Evolutionary conservation across 2,113 vertebrate species (phyloP).

Genomic region (Apistogramma diplotaenia): DNA sequence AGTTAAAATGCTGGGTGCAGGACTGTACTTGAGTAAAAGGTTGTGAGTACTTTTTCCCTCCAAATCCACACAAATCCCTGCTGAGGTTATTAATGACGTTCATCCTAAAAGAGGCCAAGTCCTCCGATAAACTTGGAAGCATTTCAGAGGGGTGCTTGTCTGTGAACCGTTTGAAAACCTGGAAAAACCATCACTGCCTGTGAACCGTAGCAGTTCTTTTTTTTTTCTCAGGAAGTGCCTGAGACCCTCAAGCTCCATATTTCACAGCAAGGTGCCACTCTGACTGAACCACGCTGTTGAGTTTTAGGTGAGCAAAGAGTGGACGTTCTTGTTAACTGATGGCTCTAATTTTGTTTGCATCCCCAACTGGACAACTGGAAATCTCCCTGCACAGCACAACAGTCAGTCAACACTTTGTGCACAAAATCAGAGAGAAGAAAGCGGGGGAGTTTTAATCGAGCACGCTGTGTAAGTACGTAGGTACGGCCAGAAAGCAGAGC

Average conservation of each 20-base stretch:
- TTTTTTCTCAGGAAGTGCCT: conserved; percentile 37
- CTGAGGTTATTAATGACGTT: conserved; percentile 30
- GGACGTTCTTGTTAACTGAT: neutral
- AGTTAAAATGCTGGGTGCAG: neutral
- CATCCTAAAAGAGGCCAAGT: neutral
- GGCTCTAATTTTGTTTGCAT: neutral
- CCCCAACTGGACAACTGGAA: conserved; percentile 1
- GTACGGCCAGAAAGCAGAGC: conserved; percentile 41
- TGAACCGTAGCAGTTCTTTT: conserved; percentile 13
- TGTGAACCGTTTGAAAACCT: conserved; percentile 53
- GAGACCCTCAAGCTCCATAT: conserved; percentile 20
- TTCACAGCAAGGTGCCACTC: conserved; percentile 26
- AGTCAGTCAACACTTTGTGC: conserved; percentile 18
- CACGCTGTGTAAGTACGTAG: conserved; percentile 53
- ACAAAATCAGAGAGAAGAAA: conserved; percentile 25
- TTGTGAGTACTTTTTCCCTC: neutral
- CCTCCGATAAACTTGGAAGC: conserved; percentile 39
- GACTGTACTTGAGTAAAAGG: neutral
- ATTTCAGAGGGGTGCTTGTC: conserved; percentile 45
- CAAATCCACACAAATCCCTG: neutral
- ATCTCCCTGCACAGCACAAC: neutral
- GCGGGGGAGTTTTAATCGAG: conserved; percentile 47
- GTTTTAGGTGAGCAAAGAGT: neutral
- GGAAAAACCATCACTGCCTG: conserved; percentile 62
- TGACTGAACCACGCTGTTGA: neutral